Evolutionary conservation across 2,888 invertebrate genomes (phyloP).

Genomic region (Dugesia japonica): DNA sequence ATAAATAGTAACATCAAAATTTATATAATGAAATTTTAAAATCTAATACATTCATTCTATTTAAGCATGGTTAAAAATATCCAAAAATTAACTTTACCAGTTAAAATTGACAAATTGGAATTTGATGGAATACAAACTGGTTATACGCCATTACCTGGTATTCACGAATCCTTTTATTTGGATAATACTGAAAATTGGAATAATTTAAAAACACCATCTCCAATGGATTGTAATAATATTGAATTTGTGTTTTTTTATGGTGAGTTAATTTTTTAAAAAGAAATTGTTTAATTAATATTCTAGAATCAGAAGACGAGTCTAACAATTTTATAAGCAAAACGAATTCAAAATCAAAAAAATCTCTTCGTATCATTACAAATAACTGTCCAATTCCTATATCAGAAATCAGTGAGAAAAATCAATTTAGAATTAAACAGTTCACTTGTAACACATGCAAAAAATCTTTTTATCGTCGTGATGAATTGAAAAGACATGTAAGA

Average conservation of each 20-base stretch:
- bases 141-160: background rate
- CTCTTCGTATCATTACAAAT: background rate
- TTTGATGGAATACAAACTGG: background rate
- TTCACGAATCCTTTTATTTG: conserved; percentile 6
- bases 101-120: background rate
- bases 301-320: background rate
- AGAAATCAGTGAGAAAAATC: background rate
- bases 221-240: background rate
- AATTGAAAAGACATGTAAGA: conserved; percentile 9
- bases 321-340: too few relatives aligned
- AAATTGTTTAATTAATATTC: background rate
- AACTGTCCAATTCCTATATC: background rate
- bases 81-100: conserved; percentile 12
- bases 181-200: background rate
- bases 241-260: background rate
- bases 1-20: too few relatives aligned
- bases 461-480: background rate
- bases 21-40: too few relatives aligned
- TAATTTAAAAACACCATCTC: conserved; percentile 3
- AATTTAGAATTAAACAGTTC: background rate
- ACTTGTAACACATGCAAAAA: background rate
- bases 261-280: background rate
- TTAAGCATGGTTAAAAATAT: background rate
- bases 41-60: too few relatives aligned
- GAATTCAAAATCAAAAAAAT: background rate